A percentile compares a stretch with the other conserved stretches of the same genome.
Conservation (phyloP, 2,888 invertebrate species). For the Cyrtodaria siliqua region DNA sequence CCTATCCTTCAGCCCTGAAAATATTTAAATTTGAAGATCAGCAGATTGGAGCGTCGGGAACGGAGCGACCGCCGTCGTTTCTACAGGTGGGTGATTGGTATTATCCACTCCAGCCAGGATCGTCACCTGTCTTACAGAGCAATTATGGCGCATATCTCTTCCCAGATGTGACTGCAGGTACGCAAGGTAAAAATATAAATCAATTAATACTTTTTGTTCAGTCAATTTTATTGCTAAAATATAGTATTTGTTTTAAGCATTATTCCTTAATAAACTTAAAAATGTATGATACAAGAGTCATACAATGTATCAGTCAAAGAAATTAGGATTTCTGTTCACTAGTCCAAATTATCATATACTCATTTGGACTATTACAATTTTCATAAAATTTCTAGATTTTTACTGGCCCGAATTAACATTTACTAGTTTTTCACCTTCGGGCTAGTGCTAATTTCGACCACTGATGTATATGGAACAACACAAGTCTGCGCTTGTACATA, state of each 20-base stretch:
- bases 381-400: no score
- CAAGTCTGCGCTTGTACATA: no score
- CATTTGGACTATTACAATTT: no score
- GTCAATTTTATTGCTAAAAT: neutral
- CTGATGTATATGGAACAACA: no score
- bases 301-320: no score
- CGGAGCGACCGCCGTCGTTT: conserved; percentile 85
- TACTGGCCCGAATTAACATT: no score
- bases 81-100: conserved; percentile 87
- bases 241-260: neutral
- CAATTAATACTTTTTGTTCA: conserved; percentile 1
- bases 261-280: no score
- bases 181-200: conserved; percentile 86
- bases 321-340: no score
- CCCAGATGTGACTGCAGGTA: conserved; percentile 89
- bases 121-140: conserved; percentile 90
- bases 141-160: conserved; percentile 92
- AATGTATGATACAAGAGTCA: no score
- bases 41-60: conserved; percentile 40
- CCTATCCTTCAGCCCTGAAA: conserved; percentile 88
- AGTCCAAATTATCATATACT: no score
- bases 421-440: no score
- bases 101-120: conserved; percentile 91
- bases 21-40: conserved; percentile 86
- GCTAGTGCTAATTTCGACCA: no score